Percentiles rank a stretch among this genome's conserved stretches.
These are phyloP conservation scores for Epirrhoe tristata DNA, from an alignment of 2,888 invertebrate genomes.

Conservation along the genomic window DNA sequence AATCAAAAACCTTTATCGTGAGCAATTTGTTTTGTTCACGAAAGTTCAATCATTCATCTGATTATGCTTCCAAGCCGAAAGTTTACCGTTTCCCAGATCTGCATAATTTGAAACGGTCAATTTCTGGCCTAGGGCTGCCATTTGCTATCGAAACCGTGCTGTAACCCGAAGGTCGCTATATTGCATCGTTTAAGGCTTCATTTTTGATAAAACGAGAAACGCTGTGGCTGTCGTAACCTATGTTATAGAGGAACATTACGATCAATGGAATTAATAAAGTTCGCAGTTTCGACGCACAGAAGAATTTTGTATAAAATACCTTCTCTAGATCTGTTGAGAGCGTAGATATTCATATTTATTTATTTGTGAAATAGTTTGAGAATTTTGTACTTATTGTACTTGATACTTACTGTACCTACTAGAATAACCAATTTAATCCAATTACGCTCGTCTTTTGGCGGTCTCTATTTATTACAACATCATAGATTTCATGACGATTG, in stretches of 20 bases:
- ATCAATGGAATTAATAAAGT: too few relatives aligned
- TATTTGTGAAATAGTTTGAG: too few relatives aligned
- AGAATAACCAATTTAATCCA: too few relatives aligned
- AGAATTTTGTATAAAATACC: too few relatives aligned
- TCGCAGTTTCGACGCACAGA: too few relatives aligned
- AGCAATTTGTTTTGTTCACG: conserved; percentile 4
- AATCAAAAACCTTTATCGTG: not conserved
- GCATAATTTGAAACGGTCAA: conserved; percentile 18
- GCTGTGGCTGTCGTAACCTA: not conserved
- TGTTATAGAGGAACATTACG: too few relatives aligned
- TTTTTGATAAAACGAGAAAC: too few relatives aligned
- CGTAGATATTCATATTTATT: too few relatives aligned
- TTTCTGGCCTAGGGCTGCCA: conserved; percentile 26
- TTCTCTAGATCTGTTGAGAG: too few relatives aligned
- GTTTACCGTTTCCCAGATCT: conserved; percentile 21
- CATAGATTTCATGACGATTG: conserved; percentile 5
- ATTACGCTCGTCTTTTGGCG: not conserved
- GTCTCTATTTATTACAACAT: not conserved
- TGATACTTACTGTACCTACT: too few relatives aligned
- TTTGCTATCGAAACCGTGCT: conserved; percentile 29
- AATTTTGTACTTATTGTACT: too few relatives aligned
- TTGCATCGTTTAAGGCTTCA: conserved; percentile 11
- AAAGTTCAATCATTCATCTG: conserved; percentile 15
- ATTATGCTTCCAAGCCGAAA: conserved; percentile 20
- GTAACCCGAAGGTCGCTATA: conserved; percentile 20